Conservation (phyloP, 2,888 invertebrate genomes). For the Drosophila ustulata region DNA sequence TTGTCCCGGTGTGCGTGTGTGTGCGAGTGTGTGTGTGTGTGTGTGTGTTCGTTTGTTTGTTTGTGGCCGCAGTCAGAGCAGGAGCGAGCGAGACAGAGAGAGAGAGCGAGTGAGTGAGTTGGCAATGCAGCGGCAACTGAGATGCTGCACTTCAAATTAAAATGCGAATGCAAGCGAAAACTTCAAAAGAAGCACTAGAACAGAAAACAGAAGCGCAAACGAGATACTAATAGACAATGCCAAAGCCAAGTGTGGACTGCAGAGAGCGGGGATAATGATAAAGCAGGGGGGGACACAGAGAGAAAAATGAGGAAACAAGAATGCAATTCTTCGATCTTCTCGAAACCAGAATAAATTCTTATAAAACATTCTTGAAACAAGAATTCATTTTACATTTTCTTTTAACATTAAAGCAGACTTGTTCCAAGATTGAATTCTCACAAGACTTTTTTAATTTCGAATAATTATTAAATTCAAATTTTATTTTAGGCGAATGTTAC, state of each 20-base stretch:
- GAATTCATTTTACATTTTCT: no score
- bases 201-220: conserved; percentile 79
- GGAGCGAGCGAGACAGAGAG: not conserved
- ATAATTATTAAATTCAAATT: no score
- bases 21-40: conserved; percentile 6
- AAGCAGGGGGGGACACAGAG: not conserved
- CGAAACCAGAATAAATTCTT: no score
- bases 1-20: conserved; percentile 16
- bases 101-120: not conserved
- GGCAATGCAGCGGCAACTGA: conserved; percentile 44
- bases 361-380: no score
- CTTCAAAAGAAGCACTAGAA: conserved; percentile 80
- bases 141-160: conserved; percentile 80
- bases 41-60: conserved; percentile 54
- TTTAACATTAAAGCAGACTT: no score
- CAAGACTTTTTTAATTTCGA: no score
- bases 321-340: no score
- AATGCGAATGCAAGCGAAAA: conserved; percentile 81
- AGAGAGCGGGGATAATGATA: not conserved
- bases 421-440: no score
- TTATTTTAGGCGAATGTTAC: no score
- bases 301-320: no score
- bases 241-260: conserved; percentile 45
- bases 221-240: conserved; percentile 80
- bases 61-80: conserved; percentile 67